These are phyloP conservation scores for Megalops atlanticus DNA, from an alignment of 2,113 vertebrate genomes.

Conservation along the genomic window DNA sequence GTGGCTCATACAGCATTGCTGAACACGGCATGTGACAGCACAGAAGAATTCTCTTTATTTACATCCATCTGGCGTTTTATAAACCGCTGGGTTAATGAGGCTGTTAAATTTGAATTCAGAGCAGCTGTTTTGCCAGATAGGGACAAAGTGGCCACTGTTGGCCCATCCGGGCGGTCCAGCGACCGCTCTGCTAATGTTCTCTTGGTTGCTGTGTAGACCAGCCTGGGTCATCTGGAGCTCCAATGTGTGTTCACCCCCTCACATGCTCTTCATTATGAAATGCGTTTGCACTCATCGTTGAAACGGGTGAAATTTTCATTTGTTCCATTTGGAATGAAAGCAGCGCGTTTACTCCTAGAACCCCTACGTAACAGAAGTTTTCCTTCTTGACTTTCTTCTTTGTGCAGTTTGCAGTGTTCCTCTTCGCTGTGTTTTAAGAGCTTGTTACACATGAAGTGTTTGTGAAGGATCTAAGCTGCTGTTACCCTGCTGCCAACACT, in stretches of 20 bases:
- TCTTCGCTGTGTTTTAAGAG: neutral
- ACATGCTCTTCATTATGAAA: neutral
- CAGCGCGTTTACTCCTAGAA: neutral
- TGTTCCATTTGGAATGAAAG: neutral
- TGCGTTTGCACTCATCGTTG: neutral
- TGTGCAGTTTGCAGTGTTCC: neutral
- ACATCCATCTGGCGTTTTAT: conserved; percentile 6
- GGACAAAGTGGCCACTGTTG: conserved; percentile 14
- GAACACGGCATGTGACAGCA: neutral
- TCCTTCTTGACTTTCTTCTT: neutral
- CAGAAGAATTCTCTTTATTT: conserved; percentile 15
- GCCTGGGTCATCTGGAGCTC: neutral
- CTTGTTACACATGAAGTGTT: neutral
- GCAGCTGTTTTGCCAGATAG: conserved; percentile 35
- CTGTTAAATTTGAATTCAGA: conserved; percentile 27
- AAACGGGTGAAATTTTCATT: no score
- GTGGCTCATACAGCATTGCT: neutral
- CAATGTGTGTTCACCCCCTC: neutral
- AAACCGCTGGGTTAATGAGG: conserved; percentile 43
- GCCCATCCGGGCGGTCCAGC: conserved; percentile 18
- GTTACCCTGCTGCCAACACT: neutral
- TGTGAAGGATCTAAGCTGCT: neutral
- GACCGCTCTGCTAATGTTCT: neutral
- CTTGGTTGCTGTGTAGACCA: neutral
- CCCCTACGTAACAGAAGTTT: neutral